Evolutionary conservation across 2,113 vertebrate species (phyloP).

Genomic region (Myiagra hebetior): DNA sequence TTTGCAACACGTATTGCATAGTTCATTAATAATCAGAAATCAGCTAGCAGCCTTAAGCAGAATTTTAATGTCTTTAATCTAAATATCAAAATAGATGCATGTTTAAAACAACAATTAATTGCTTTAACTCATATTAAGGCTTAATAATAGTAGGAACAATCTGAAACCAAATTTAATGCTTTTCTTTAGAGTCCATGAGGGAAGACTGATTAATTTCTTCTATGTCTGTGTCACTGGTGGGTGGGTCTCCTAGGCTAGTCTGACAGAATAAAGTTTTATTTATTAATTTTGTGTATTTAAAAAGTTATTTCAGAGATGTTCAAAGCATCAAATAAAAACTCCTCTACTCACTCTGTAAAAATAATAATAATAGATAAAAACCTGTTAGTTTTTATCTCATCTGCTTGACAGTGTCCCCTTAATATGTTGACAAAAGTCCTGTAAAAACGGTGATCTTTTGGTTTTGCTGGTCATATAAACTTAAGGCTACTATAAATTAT

Average conservation of each 20-base stretch:
- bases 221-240: neutral
- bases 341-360: neutral
- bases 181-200: neutral
- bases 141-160: neutral
- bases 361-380: neutral
- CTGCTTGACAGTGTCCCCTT: constrained; percentile 63
- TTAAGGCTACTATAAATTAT: neutral
- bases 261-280: neutral
- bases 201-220: neutral
- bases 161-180: neutral
- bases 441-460: neutral
- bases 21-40: neutral
- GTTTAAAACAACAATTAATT: neutral
- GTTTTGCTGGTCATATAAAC: neutral
- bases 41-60: neutral
- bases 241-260: neutral
- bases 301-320: neutral
- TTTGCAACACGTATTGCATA: neutral
- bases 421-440: neutral
- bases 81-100: neutral
- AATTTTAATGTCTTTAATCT: neutral
- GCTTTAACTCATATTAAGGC: neutral
- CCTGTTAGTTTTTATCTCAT: neutral
- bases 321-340: neutral
- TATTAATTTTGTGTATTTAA: neutral